Evolutionary conservation across 2,113 vertebrate species (phyloP), one percentile per base, ranked within the genome.

Genomic region (Paradisaea rubra): DNA sequence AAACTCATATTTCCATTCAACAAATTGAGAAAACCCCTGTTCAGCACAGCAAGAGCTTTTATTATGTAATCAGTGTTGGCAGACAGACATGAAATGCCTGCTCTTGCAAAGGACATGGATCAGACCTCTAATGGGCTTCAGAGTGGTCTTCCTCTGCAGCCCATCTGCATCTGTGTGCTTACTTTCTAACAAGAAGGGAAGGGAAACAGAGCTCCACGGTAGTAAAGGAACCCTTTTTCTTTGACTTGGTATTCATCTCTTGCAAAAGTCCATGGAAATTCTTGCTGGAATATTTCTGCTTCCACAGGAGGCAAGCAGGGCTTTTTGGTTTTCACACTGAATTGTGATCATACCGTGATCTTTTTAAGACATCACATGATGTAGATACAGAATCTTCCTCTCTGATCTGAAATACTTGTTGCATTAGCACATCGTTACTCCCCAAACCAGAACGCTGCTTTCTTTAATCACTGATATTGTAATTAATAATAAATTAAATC

Each of bases 271-370:
- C 8, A 20, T 17, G 15, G 0, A 4, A 42, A 71, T 47, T 22
- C 81, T 94, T 89, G 16, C 79, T 63, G 44, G 30, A 28, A 44
- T 56, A 7, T 47, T 92, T 77, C 31, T 94, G 41, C 31, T 86
- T 88, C 59, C 28, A 53, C 9, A 45, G 22, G 10, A 91, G 19
- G 19, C 10, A 76, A 72, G 20, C 11, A 63, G 14, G 13, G 7
- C 11, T 76, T 90, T 52, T 31, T 37, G 11, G 50, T 91, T 69
- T 82, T 49, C 74, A 68, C 20, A 49, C 5, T 50, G 63, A 45
- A 35, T 35, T 83, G 12, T 37, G 30, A 61, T 42, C 54, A 49
- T 12, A 23, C 20, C 0, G 0, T 1, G 5, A 39, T 21, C 31
- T 56, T 44, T 72, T 45, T 14, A 30, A 70, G 72, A 35, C 11